A percentile compares a stretch with the other conserved stretches of the same genome.
phyloP scores from a whole-genome alignment of 2,113 vertebrate species.

The Ochotona curzoniae region DNA sequence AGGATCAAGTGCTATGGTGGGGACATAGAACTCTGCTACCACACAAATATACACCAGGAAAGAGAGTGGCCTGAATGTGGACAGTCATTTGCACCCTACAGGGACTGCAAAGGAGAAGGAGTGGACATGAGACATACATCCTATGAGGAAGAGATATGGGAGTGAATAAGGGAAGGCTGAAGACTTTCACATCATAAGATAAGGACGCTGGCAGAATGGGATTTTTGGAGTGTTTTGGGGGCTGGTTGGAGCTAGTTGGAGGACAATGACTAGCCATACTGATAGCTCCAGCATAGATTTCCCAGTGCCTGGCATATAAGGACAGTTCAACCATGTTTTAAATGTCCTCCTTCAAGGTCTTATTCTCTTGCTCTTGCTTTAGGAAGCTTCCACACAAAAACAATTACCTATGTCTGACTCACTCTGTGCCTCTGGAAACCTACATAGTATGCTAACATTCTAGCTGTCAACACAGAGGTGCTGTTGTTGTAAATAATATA shows the following conservation, averaged over 20 bases:
- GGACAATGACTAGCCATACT: neutral
- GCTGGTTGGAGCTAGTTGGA: neutral
- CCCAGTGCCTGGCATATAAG: neutral
- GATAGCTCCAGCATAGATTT: neutral
- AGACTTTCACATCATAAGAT: neutral
- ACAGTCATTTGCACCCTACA: neutral
- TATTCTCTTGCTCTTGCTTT: neutral
- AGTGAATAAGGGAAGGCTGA: rapidly evolving
- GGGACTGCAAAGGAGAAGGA: neutral
- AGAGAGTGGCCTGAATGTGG: neutral
- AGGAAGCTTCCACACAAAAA: no score
- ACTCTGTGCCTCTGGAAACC: neutral
- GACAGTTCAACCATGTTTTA: neutral
- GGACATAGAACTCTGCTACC: neutral
- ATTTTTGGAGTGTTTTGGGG: neutral
- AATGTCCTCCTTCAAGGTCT: neutral
- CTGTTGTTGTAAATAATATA: neutral
- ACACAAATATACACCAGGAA: neutral
- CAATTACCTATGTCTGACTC: neutral
- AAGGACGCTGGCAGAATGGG: neutral
- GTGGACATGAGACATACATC: neutral
- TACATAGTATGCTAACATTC: neutral
- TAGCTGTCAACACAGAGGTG: no score
- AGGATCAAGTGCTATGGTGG: neutral
- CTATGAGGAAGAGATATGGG: neutral